phyloP scores from a whole-genome alignment of 92 coral and sea anemone species.

The Phenganax subtilis region DNA sequence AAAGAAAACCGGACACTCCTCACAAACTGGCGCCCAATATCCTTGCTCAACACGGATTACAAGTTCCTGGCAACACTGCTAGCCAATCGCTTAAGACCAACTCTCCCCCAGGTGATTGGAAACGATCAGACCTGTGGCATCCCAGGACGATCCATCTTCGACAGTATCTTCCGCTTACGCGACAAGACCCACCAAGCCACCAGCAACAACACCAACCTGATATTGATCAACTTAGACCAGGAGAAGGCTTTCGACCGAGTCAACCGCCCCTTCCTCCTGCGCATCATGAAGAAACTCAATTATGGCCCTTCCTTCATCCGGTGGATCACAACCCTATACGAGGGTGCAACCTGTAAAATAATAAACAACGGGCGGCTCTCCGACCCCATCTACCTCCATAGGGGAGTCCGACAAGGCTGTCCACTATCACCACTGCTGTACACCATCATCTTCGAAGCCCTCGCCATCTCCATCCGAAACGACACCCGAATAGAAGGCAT shows the following conservation, averaged over 20 bases:
- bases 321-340: conserved; percentile 23
- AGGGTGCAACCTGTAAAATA: background rate
- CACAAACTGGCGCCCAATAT: conserved; percentile 16
- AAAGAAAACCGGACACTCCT: background rate
- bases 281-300: background rate
- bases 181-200: conserved; percentile 9
- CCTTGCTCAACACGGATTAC: background rate
- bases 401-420: conserved; percentile 29
- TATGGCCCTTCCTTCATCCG: conserved; percentile 31
- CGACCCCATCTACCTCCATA: background rate
- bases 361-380: conserved; percentile 32
- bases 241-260: conserved; percentile 46
- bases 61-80: conserved; percentile 16
- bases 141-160: conserved; percentile 26
- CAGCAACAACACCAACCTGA: background rate
- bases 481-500: conserved; percentile 30
- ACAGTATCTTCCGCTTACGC: background rate
- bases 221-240: conserved; percentile 5
- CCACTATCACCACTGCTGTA: conserved; percentile 28
- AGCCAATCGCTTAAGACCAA: conserved; percentile 16
- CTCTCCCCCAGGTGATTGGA: background rate
- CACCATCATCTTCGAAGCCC: conserved; percentile 4
- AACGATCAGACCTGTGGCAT: conserved; percentile 36
- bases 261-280: conserved; percentile 6
- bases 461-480: background rate